Base-by-base conservation (phyloP, 53 echinoderm and acorn worm genomes). In the Luidia sarsii region DNA sequence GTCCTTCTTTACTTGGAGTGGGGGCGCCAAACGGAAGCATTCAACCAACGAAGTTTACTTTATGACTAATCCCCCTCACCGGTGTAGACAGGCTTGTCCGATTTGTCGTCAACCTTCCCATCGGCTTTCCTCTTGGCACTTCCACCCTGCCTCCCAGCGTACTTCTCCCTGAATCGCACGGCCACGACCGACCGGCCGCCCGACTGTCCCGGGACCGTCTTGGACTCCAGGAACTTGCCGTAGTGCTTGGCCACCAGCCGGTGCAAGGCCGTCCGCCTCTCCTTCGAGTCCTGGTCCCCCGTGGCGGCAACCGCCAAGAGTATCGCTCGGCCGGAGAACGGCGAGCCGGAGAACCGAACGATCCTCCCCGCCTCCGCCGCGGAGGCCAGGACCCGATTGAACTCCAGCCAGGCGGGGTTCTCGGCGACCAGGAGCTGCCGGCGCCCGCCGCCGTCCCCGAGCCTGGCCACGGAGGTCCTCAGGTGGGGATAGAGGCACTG, bases 151-250 rank as follows among this genome's bases (percentile, higher is more conserved):
- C 28, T 72, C 8, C 13, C 32, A 33, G 52, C 30, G 36, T 39
- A 83, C 79, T 49, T 89, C 51, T 70, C 68, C 48, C 87, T 48
- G 57, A 86, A 91, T 25, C 91, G 67, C 10, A 91, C 80, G 13
- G 75, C 79, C 30, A 91, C 64, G 33, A 57, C 67, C 37, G 67
- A 45, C 37, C 60, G 55, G 21, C 7, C 45, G 50, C 64, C 50
- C 30, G 30, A 32, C 3, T 4, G 30, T 48, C 35, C 28, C 32
- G 27, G 18, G 41, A 85, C 90, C 11, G 94, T 91, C 83, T 94
- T 94, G 16, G 81, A 88, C 49, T 88, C 91, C 70, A 94, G 16
- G 38, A 91, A 72, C 33, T 86, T 75, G 25, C 94, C 94, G 79
- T 69, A 94, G 46, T 91, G 91, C 67, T 83, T 88, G 4, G 88